These are phyloP conservation scores for Lacanobia wlatinum DNA, from an alignment of 2,888 invertebrate genomes.

Conservation along the genomic window DNA sequence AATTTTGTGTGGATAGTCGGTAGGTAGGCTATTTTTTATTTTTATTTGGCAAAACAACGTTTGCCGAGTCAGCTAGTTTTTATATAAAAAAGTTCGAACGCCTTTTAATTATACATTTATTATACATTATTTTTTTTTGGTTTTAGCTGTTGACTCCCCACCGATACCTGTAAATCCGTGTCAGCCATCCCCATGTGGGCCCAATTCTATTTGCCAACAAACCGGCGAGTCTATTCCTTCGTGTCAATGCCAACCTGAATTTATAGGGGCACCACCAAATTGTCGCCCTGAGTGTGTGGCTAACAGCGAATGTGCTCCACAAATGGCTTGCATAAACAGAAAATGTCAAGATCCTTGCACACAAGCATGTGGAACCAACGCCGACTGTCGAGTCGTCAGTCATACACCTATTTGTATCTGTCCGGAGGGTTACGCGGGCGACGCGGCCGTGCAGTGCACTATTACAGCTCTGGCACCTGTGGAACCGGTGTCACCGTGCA, in stretches of 20 bases:
- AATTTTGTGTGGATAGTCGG: too few species aligned
- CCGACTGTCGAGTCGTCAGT: conserved; percentile 94
- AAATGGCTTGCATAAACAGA: conserved; percentile 93
- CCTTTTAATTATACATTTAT: too few species aligned
- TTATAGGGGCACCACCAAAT: conserved; percentile 93
- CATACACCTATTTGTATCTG: conserved; percentile 94
- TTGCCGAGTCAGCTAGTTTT: too few species aligned
- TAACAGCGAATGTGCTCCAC: conserved; percentile 93
- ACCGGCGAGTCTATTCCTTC: conserved; percentile 91
- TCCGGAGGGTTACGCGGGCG: conserved; percentile 92
- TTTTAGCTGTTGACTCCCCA: conserved; percentile 78
- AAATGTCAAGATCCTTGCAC: conserved; percentile 95
- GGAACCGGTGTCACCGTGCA: conserved; percentile 89
- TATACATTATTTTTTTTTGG: conserved; percentile 23
- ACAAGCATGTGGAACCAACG: conserved; percentile 93
- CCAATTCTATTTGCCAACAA: conserved; percentile 92
- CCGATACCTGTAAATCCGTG: conserved; percentile 91
- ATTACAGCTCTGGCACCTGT: conserved; percentile 70
- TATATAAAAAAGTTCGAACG: neutral
- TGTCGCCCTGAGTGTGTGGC: conserved; percentile 94
- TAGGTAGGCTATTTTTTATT: too few species aligned
- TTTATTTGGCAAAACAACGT: too few species aligned
- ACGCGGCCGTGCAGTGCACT: conserved; percentile 93
- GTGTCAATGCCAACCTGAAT: conserved; percentile 93
- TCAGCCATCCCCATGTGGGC: conserved; percentile 94